Evolutionary conservation across 2,888 invertebrate species (phyloP).

Genomic region (Dasysyrphus tricinctus): DNA sequence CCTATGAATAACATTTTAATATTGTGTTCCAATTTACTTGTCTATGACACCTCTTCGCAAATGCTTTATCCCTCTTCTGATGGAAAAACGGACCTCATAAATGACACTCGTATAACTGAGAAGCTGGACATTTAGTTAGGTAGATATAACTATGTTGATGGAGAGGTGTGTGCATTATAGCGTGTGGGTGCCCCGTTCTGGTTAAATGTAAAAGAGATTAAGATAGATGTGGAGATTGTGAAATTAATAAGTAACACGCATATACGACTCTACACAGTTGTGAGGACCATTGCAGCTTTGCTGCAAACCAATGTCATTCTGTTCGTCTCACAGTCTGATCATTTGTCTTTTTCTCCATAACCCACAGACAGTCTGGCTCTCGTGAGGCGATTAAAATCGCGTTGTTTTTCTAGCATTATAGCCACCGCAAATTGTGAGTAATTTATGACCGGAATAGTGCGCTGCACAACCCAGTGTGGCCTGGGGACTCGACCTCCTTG

Average conservation of each 20-base stretch:
- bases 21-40: slow-evolving; percentile 25
- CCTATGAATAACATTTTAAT: no score
- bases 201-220: slow-evolving; percentile 67
- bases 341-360: slow-evolving; percentile 60
- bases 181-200: slow-evolving; percentile 60
- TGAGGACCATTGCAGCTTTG: slow-evolving; percentile 11
- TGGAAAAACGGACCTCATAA: slow-evolving; percentile 5
- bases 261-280: slow-evolving; percentile 19
- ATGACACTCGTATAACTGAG: slow-evolving; percentile 21
- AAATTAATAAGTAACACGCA: slow-evolving; percentile 75
- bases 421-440: slow-evolving; percentile 71
- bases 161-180: slow-evolving; percentile 37
- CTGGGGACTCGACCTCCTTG: slow-evolving; percentile 72
- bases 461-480: slow-evolving; percentile 56
- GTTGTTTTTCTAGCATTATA: slow-evolving; percentile 53
- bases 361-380: slow-evolving; percentile 63
- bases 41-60: slow-evolving; percentile 48
- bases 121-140: slow-evolving; percentile 42
- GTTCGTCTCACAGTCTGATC: slow-evolving; percentile 51
- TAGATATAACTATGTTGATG: slow-evolving; percentile 19
- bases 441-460: slow-evolving; percentile 68
- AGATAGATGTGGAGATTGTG: slow-evolving; percentile 71
- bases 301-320: slow-evolving; percentile 21
- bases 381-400: slow-evolving; percentile 70
- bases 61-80: slow-evolving; percentile 50